Evolutionary conservation across 92 coral and sea anemone genomes (phyloP), one percentile per base, ranked within the genome.

Genomic region (Siderastrea siderea): DNA sequence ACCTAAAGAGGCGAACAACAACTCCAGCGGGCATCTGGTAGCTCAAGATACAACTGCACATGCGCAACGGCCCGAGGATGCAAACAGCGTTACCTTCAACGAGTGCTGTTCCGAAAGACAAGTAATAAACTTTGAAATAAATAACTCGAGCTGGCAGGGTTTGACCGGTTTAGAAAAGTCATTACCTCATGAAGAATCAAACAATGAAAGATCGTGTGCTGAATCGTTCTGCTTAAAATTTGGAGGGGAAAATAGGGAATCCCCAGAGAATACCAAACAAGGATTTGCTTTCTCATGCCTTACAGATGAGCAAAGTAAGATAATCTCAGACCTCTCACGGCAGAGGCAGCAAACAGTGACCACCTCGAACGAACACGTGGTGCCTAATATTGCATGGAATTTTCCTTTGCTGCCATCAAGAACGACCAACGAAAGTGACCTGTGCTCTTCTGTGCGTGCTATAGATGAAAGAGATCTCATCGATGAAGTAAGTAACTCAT

Each of bases 391-490:
- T 14, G 48, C 55, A 4, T 44, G 48, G 78, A 19, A 70, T 17
- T 70, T 53, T 82, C 86, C 86, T 59, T 47, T 63, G 38, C 52
- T 82, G n/a, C 77, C 78, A 6, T 47, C 9, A 55, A 48, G 14
- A 57, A 47, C 26, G 43, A 2, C 46, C 12, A 4, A 47, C 13
- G 47, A 82, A 51, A 47, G 47, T 6, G 75, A 44, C 13, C 7
- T 80, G 58, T 59, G 86, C 60, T 58, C 60, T 6, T 82, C 78
- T n/a, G 47, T 82, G 68, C 78, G 78, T 6, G 8, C 51, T 47
- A 71, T 71, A 82, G 70, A 17, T 55, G 78, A 82, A 46, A 69
- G 77, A 44, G 86, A 71, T 48, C 78, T 53, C 0, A 57, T 82
- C 3, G 65, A 62, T 6, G 69, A 70, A 4, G 86, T 82, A 69